Evolutionary conservation across 1,140 invertebrate species (phyloP).

Genomic region (Cydia splendana): DNA sequence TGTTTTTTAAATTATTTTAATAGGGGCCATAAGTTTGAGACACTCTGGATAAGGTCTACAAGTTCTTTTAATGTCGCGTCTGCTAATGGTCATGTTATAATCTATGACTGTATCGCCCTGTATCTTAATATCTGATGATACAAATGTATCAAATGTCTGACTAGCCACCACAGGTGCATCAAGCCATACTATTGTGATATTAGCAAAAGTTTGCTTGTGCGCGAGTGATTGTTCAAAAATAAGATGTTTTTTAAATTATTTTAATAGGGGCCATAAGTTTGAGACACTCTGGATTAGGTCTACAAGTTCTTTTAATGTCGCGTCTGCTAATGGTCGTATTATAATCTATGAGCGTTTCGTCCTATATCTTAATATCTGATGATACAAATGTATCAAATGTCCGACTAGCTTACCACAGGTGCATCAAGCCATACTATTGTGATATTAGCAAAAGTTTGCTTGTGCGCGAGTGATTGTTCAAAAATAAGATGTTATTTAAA

Average conservation of each 20-base stretch:
- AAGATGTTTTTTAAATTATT: conserved; percentile 1
- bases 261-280: background rate
- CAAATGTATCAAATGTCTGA: background rate
- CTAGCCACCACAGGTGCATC: background rate
- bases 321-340: background rate
- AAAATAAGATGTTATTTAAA: no score
- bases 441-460: background rate
- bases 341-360: background rate
- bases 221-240: background rate
- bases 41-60: no score
- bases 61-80: no score
- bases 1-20: no score
- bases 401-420: background rate
- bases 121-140: conserved; percentile 8
- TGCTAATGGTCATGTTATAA: no score
- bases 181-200: conserved; percentile 1
- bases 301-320: background rate
- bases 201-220: background rate
- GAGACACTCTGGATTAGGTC: no score
- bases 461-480: background rate
- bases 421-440: background rate
- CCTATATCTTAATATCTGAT: background rate
- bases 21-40: no score
- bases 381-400: background rate
- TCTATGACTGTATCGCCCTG: background rate